Evolutionary conservation across 2,888 invertebrate genomes (phyloP).

Genomic region (Eristalis tenax): DNA sequence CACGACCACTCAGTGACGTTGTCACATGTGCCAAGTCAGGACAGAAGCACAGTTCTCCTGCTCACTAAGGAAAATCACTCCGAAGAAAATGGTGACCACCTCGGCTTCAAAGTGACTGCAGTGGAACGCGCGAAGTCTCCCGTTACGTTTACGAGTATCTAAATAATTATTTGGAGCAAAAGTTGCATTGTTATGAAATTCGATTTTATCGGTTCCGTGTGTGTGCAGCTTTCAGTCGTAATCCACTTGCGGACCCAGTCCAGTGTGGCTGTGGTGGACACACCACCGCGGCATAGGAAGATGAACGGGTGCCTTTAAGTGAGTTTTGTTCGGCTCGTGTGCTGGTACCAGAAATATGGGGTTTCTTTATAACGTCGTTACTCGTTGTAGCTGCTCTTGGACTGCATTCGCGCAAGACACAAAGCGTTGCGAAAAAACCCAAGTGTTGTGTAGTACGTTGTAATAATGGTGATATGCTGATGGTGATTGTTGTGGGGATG

Average conservation of each 20-base stretch:
- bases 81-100: slow-evolving; percentile 15
- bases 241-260: slow-evolving; percentile 45
- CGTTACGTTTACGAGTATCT: neutral
- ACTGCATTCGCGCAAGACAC: slow-evolving; percentile 64
- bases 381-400: slow-evolving; percentile 59
- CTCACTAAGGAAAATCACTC: neutral
- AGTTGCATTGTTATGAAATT: slow-evolving; percentile 69
- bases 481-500: slow-evolving; percentile 12
- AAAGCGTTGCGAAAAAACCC: slow-evolving; percentile 49
- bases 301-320: slow-evolving; percentile 58
- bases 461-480: slow-evolving; percentile 37
- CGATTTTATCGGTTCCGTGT: slow-evolving; percentile 70
- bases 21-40: slow-evolving; percentile 43
- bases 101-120: slow-evolving; percentile 19
- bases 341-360: slow-evolving; percentile 62
- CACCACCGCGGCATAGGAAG: slow-evolving; percentile 50
- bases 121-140: slow-evolving; percentile 39
- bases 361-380: slow-evolving; percentile 41
- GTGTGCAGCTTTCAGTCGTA: slow-evolving; percentile 32
- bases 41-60: slow-evolving; percentile 8
- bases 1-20: slow-evolving; percentile 55
- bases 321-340: neutral
- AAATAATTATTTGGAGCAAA: slow-evolving; percentile 67
- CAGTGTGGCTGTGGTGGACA: slow-evolving; percentile 40
- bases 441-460: slow-evolving; percentile 61